Evolutionary conservation across 2,113 vertebrate species (phyloP).

Genomic region (Sinocyclocheilus grahami): DNA sequence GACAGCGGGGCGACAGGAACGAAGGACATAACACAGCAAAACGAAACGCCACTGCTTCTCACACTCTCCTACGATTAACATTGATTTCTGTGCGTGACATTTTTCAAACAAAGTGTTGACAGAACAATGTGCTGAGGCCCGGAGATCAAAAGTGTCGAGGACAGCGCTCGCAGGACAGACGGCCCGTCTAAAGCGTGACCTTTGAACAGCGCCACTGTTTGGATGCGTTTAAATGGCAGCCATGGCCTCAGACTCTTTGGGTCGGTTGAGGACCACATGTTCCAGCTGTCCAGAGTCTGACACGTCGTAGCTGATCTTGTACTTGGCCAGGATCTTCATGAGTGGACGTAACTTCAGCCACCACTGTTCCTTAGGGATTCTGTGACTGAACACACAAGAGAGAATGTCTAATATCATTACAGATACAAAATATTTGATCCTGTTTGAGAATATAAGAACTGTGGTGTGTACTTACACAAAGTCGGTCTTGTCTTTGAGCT

Average conservation of each 20-base stretch:
- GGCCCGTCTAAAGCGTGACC: constrained; percentile 17
- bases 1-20: background rate
- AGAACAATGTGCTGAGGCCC: constrained; percentile 3
- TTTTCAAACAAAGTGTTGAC: constrained; percentile 9
- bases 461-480: constrained; percentile 83
- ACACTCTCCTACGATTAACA: constrained; percentile 28
- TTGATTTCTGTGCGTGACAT: constrained; percentile 5
- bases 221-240: constrained; percentile 66
- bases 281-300: constrained; percentile 88
- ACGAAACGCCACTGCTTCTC: background rate
- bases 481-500: constrained; percentile 86
- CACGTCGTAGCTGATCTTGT: constrained; percentile 91
- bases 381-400: constrained; percentile 78
- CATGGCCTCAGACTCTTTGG: constrained; percentile 75
- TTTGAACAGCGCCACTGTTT: background rate
- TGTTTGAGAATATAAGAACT: background rate
- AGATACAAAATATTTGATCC: background rate
- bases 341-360: constrained; percentile 95
- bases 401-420: background rate
- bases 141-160: constrained; percentile 10
- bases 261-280: constrained; percentile 74
- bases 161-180: background rate
- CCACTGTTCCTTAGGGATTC: constrained; percentile 96
- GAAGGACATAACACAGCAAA: background rate
- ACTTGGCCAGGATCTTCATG: constrained; percentile 99